Evolutionary conservation across 2,113 vertebrate genomes (phyloP).

Genomic region (Neodon shergylaensis): DNA sequence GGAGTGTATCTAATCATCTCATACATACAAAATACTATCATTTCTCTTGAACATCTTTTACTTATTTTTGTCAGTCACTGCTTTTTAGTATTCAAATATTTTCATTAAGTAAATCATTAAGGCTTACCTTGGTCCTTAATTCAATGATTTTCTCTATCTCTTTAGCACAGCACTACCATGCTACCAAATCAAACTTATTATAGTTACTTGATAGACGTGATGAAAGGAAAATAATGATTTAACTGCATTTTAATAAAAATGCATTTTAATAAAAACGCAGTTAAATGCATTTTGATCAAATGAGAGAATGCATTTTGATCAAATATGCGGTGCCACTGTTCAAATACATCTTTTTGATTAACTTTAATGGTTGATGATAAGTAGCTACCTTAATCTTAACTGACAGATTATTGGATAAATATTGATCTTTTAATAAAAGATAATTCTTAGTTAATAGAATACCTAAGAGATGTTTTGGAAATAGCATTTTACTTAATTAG

Average conservation of each 20-base stretch:
- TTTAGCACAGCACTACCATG: not conserved
- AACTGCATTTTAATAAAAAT: not conserved
- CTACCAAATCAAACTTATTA: not conserved
- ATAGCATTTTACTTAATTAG: slow-evolving; percentile 43
- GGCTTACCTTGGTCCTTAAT: not conserved
- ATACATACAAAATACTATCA: not conserved
- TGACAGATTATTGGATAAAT: slow-evolving; percentile 11
- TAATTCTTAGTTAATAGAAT: slow-evolving; percentile 36
- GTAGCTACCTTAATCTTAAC: slow-evolving; percentile 57
- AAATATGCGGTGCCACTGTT: slow-evolving; percentile 57
- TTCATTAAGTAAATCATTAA: slow-evolving; percentile 46
- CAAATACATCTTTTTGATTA: slow-evolving; percentile 52
- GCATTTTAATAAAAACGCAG: not conserved
- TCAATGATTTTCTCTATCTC: not conserved
- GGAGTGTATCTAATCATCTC: slow-evolving; percentile 30
- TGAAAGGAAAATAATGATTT: not conserved
- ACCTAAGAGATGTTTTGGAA: not conserved
- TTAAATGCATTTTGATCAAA: not conserved
- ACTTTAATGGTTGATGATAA: not conserved
- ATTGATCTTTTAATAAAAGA: slow-evolving; percentile 49
- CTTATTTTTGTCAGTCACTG: slow-evolving; percentile 33
- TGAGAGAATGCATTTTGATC: slow-evolving; percentile 22
- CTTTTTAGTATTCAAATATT: slow-evolving; percentile 48
- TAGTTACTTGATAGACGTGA: not conserved
- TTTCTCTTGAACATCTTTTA: slow-evolving; percentile 18